Base-by-base conservation (phyloP, 2,113 vertebrate species). In the Pelecanus crispus region DNA sequence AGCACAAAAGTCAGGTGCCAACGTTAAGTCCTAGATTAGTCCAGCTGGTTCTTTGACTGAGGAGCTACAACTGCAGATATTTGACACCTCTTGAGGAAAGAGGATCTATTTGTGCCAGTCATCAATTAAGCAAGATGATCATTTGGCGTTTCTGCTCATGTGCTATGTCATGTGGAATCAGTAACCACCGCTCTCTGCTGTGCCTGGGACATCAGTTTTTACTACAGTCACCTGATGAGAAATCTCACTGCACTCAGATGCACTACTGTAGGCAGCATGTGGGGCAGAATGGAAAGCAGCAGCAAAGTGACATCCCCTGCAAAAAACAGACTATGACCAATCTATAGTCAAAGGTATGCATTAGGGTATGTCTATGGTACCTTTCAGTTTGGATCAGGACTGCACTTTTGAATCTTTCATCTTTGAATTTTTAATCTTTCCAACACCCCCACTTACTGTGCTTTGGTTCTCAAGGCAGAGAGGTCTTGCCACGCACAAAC, bases 141-240 rank as follows among this genome's bases (percentile, higher is more conserved):
- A 65, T 34, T 77, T 1, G 0, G 11, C 61, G 32, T 44, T 94
- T 86, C 80, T 86, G 40, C 20, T 75, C 5, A 28, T 7, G 47
- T 80, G 29, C 49, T 67, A 4, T 6, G 16, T 36, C 65, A 47
- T 5, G 31, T 32, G 28, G 59, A 81, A 70, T 61, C 21, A 58
- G 36, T n/a, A 40, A 65, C 9, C 28, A 55, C 1, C 11, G 3
- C 15, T 29, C 31, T 75, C 50, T 32, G 49, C 31, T 47, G 17
- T 45, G 40, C 7, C 29, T 2, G 5, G 22, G 7, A 91, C 73
- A 50, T 36, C 8, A 68, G 3, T 14, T 91, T 82, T 81, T 66
- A 58, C 28, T 68, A 8, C 11, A 61, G 40, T 16, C 0, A 0
- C 22, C 14, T 73, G 34, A 38, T n/a, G 2, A 91, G 20, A 56